Conservation (phyloP, 2,113 vertebrate species). For the Rhinolophus sinicus region DNA sequence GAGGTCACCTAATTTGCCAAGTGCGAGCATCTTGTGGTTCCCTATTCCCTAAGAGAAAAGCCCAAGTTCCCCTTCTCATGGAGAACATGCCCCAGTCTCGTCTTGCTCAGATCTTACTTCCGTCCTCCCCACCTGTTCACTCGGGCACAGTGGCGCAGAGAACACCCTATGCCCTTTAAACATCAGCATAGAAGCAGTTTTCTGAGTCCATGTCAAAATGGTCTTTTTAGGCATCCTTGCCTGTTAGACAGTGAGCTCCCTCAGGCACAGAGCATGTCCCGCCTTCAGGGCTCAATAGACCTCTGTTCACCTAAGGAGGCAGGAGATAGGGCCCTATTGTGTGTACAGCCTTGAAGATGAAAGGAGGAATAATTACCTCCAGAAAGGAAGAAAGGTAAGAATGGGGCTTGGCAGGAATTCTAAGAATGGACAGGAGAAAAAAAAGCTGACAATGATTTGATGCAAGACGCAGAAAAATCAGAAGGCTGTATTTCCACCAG, state of each 20-base stretch:
- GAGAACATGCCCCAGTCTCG: accelerated
- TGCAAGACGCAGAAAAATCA: background rate
- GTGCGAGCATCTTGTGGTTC: background rate
- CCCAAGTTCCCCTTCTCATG: background rate
- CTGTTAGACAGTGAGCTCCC: background rate
- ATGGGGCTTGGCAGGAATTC: background rate
- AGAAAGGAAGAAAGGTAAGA: background rate
- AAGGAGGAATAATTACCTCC: background rate
- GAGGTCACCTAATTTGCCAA: accelerated
- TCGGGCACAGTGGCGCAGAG: accelerated
- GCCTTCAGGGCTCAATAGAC: background rate
- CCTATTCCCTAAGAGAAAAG: background rate
- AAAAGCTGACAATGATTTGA: background rate
- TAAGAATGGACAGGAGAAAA: background rate
- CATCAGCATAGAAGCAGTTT: accelerated
- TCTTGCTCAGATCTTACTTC: accelerated
- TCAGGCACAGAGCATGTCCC: accelerated
- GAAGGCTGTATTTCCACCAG: background rate
- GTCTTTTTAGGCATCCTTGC: background rate
- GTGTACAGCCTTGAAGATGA: background rate
- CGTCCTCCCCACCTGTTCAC: background rate
- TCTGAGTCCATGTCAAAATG: accelerated
- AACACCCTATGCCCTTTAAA: too few relatives aligned
- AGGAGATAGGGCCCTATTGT: background rate
- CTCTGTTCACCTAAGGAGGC: background rate